Evolutionary conservation across 2,113 vertebrate genomes (phyloP).

Genomic region (Aplodontia rufa): DNA sequence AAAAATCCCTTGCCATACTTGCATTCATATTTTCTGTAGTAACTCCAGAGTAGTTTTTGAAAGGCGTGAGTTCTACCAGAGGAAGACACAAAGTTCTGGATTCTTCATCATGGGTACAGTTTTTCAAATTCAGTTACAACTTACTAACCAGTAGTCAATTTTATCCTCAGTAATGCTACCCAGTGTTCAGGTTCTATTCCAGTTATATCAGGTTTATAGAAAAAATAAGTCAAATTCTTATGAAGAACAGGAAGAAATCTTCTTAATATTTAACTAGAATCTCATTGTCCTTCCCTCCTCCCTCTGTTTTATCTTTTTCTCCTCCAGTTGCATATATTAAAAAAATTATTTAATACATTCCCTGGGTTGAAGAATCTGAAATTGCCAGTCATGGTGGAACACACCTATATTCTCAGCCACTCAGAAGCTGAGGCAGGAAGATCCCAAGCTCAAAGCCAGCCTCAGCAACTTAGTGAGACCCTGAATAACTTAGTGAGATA

Average conservation of each 20-base stretch:
- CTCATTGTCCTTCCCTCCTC: not conserved
- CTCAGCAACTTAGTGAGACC: too few relatives aligned
- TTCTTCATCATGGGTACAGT: not conserved
- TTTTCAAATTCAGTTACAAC: not conserved
- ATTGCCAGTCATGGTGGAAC: too few relatives aligned
- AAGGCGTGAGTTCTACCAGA: not conserved
- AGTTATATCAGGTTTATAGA: not conserved
- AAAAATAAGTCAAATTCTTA: not conserved
- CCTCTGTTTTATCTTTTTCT: not conserved
- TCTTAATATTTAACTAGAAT: not conserved
- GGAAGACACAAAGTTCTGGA: not conserved
- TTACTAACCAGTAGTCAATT: not conserved
- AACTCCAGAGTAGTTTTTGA: not conserved
- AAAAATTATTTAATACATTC: not conserved
- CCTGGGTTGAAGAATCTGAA: not conserved
- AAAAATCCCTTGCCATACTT: not conserved
- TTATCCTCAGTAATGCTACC: not conserved
- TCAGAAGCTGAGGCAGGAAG: too few relatives aligned
- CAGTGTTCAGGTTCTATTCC: not conserved
- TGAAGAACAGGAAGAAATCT: not conserved
- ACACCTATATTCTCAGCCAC: too few relatives aligned
- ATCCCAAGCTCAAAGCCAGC: too few relatives aligned
- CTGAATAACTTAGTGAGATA: too few relatives aligned
- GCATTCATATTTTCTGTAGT: not conserved
- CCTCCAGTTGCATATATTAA: not conserved